Base-by-base conservation (phyloP, 1,140 invertebrate species). In the Cecropterus lyciades region DNA sequence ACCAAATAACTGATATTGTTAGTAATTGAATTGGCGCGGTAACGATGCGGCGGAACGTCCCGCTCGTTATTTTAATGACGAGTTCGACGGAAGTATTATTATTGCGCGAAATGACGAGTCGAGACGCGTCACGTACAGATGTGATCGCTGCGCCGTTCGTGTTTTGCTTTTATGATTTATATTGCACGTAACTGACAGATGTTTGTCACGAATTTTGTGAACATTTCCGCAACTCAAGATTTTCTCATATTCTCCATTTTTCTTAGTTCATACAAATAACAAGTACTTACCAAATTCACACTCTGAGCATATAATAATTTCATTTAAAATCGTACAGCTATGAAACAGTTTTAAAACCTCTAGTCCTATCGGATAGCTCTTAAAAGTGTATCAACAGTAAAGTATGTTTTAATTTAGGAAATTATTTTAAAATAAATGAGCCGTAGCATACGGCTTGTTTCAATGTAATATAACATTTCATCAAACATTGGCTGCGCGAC, bases 41-140 rank as follows among this genome's bases (percentile, higher is more conserved):
- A 49, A 60, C 57, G 45, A 48, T 49, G 45, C 43, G 45, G 57
- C 45, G 57, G 13, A 51, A 40, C 27, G 45, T 33, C 16, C 20
- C 37, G 17, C 59, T 62, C 59, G 59, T 62, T 62, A 62, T 37
- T 62, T 51, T 62, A 62, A 60, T 60, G 45, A 60, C 27, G 45
- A 33, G 24, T 24, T 56, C 53, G n/a, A 14, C 30, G 45, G 57
- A 60, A 37, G 57, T 60, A 49, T 60, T 59, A 48, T 48, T 15
- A 59, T 59, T 48, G 56, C 43, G 43, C n/a, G 43, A 33, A 59
- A 59, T 59, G 56, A 46, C 56, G 24, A 46, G 24, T 53, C 43
- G 56, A 20, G 37, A 10, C 17, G 42, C 42, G 17, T 4, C 40
- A 14, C 55, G 40, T 24, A 43, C 55, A 9, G 17, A 1, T n/a